These are phyloP conservation scores for Leptoteleia sp. DNA, from an alignment of 1,140 invertebrate species.

Conservation along the genomic window DNA sequence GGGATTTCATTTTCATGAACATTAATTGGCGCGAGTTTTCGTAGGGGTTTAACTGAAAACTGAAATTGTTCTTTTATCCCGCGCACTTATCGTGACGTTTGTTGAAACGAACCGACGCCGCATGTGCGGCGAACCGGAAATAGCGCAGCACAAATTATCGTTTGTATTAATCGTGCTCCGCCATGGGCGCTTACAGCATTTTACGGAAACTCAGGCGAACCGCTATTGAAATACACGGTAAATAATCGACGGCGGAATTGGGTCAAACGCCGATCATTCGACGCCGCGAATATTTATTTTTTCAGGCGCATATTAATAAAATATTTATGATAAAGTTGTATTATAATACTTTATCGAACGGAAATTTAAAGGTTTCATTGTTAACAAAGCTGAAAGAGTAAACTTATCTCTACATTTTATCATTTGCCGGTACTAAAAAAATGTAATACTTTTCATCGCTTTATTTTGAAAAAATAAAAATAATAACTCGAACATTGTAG, in stretches of 20 bases:
- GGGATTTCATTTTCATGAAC: no score
- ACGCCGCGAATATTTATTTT: slow-evolving; percentile 24
- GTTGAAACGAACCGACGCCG: slow-evolving; percentile 16
- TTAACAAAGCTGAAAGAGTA: neutral
- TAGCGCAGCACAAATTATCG: slow-evolving; percentile 53
- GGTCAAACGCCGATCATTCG: slow-evolving; percentile 45
- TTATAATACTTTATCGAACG: slow-evolving; percentile 1
- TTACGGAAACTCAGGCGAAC: slow-evolving; percentile 37
- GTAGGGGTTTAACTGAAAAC: slow-evolving; percentile 23
- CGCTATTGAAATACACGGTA: slow-evolving; percentile 38
- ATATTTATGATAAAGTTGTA: slow-evolving; percentile 1
- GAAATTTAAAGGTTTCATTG: neutral
- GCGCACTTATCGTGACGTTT: slow-evolving; percentile 11
- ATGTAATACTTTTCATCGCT: no score
- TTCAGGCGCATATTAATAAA: slow-evolving; percentile 7
- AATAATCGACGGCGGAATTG: slow-evolving; percentile 41
- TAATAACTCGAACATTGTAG: no score
- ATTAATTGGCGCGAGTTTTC: no score
- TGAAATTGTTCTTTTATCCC: slow-evolving; percentile 13
- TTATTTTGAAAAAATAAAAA: no score
- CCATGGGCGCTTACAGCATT: slow-evolving; percentile 32
- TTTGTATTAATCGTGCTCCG: slow-evolving; percentile 64
- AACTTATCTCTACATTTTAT: no score
- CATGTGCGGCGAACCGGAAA: slow-evolving; percentile 56
- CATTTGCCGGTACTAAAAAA: no score